phyloP scores from a whole-genome alignment of 1,140 invertebrate species.

The Trichomalopsis sarcophagae region DNA sequence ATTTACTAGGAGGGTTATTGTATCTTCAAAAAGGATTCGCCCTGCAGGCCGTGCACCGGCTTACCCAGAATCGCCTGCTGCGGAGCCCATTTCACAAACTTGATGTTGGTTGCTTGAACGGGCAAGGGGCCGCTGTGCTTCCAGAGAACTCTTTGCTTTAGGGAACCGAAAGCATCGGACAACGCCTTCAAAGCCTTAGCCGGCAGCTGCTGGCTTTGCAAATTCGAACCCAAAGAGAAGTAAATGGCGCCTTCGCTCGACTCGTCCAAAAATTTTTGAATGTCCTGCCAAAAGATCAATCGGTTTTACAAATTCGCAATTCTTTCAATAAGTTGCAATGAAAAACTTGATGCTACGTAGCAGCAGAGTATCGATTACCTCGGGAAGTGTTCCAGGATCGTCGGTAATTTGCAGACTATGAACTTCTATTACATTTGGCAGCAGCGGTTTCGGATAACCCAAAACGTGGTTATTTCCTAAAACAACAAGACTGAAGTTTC shows the following conservation, averaged over 20 bases:
- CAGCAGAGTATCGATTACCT: constrained; percentile 52
- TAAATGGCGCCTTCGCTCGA: constrained; percentile 77
- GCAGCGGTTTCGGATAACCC: constrained; percentile 69
- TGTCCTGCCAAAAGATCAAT: constrained; percentile 62
- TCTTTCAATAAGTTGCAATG: neutral
- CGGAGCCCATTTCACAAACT: constrained; percentile 81
- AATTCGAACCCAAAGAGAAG: constrained; percentile 78
- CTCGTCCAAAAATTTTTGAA: constrained; percentile 74
- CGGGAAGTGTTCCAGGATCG: constrained; percentile 51
- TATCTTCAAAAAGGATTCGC: constrained; percentile 25
- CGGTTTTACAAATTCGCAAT: neutral
- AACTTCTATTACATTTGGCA: constrained; percentile 75
- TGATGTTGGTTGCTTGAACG: constrained; percentile 76
- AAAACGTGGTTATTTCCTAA: constrained; percentile 70
- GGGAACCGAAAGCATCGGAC: constrained; percentile 75
- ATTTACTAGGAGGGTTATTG: constrained; percentile 21
- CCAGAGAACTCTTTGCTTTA: constrained; percentile 80
- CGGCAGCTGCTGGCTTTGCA: constrained; percentile 75
- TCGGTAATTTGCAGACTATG: constrained; percentile 74
- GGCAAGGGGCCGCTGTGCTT: constrained; percentile 75
- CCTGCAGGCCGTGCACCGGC: neutral
- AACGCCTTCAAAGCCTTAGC: constrained; percentile 65
- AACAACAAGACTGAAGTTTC: constrained; percentile 68
- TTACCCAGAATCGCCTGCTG: constrained; percentile 80
- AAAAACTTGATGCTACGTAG: neutral